Evolutionary conservation across 2,888 invertebrate genomes (phyloP).

Genomic region (Drosophila aldrichi): DNA sequence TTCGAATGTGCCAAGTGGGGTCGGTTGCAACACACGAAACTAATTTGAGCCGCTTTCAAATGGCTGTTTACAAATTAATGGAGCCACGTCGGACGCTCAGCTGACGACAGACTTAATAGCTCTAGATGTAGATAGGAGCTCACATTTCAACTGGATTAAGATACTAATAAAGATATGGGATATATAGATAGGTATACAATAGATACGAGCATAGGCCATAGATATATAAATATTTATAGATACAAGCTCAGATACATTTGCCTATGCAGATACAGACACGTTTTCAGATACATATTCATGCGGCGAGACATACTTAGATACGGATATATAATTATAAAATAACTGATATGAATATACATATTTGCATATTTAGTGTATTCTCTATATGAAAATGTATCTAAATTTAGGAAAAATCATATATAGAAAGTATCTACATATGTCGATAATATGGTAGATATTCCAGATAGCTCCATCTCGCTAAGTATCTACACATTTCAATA

Average conservation of each 20-base stretch:
- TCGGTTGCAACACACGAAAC: slow-evolving; percentile 65
- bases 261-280: no score
- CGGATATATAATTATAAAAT: neutral
- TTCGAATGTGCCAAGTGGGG: slow-evolving; percentile 37
- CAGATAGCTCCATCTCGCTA: no score
- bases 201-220: neutral
- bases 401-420: no score
- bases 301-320: neutral
- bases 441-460: no score
- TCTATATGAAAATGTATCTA: no score
- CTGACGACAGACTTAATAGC: neutral
- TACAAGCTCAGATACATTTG: neutral
- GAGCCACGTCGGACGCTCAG: slow-evolving; percentile 49
- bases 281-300: neutral
- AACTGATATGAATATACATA: neutral
- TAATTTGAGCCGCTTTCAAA: slow-evolving; percentile 78
- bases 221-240: neutral
- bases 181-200: neutral
- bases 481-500: no score
- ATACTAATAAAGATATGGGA: neutral
- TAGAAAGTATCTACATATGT: no score
- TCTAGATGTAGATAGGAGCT: slow-evolving; percentile 4
- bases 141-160: neutral
- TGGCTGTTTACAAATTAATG: slow-evolving; percentile 69
- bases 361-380: no score